A percentile compares a stretch with the other conserved stretches of the same genome.
These are phyloP conservation scores for Prenolepis imparis DNA, from an alignment of 2,888 invertebrate species.

Conservation along the genomic window DNA sequence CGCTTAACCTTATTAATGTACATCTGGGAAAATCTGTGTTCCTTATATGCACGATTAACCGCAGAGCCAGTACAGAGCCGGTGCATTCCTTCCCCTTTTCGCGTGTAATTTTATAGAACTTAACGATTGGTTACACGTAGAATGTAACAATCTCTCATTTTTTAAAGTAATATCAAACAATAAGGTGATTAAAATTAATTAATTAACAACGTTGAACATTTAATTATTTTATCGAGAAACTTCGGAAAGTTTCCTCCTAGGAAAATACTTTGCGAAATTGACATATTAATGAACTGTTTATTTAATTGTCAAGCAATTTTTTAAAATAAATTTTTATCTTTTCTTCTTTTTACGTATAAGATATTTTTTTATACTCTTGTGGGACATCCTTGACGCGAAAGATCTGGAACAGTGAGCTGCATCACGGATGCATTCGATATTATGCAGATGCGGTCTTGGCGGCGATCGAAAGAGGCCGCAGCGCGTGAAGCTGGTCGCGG, in stretches of 20 bases:
- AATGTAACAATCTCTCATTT: not conserved
- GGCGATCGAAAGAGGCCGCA: constrained; percentile 42
- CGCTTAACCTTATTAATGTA: constrained; percentile 35
- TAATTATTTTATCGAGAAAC: not conserved
- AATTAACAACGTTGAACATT: not conserved
- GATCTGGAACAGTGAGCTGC: not conserved
- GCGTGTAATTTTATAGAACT: not conserved
- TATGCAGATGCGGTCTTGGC: constrained; percentile 36
- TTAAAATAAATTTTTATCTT: not conserved
- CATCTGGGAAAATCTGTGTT: constrained; percentile 33
- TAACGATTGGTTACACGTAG: not conserved
- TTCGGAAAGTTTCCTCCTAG: not conserved
- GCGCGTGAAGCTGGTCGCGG: constrained; percentile 52
- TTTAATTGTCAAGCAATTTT: not conserved
- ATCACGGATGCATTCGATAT: constrained; percentile 20
- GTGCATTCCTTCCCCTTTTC: not conserved
- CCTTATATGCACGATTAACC: constrained; percentile 31
- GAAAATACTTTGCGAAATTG: not conserved
- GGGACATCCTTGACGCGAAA: not conserved
- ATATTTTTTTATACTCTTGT: not conserved
- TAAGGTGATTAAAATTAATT: not conserved
- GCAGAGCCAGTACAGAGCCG: constrained; percentile 4
- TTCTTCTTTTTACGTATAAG: not conserved
- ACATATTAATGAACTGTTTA: not conserved
- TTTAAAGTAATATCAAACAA: not conserved